A percentile compares a stretch with the other conserved stretches of the same genome.
These are phyloP conservation scores for Sphaerodactylus townsendi DNA, from an alignment of 2,113 vertebrate genomes.

Conservation along the genomic window DNA sequence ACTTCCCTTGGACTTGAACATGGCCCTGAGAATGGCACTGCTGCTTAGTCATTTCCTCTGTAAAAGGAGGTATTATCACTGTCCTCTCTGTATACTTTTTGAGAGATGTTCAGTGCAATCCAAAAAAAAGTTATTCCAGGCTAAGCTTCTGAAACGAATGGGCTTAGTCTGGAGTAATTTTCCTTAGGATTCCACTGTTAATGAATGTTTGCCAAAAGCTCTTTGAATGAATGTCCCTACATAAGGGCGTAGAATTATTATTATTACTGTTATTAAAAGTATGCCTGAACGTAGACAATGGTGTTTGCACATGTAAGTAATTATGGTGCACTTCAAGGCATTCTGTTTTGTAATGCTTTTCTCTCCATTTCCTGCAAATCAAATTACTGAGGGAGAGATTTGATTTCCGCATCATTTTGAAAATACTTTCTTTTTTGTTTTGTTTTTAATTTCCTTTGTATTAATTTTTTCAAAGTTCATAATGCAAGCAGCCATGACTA, in stretches of 20 bases:
- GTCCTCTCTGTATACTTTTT: neutral
- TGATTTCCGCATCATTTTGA: conserved; percentile 83
- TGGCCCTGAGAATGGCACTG: conserved; percentile 3
- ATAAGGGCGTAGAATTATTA: conserved; percentile 52
- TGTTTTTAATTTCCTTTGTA: conserved; percentile 81
- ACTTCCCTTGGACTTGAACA: neutral
- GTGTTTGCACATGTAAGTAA: conserved; percentile 83
- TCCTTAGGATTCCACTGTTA: neutral
- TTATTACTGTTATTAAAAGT: conserved; percentile 65
- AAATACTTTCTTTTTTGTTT: conserved; percentile 83
- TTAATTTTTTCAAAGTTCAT: conserved; percentile 80
- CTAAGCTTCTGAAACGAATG: no score
- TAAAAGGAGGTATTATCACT: neutral
- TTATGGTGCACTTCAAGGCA: conserved; percentile 81
- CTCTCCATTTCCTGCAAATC: conserved; percentile 82
- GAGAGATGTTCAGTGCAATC: neutral
- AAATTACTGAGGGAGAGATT: conserved; percentile 81
- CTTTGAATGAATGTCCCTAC: conserved; percentile 32
- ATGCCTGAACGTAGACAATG: conserved; percentile 72
- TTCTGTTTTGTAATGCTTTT: conserved; percentile 81
- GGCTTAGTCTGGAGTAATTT: no score
- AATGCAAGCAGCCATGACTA: conserved; percentile 80
- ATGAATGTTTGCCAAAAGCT: conserved; percentile 25
- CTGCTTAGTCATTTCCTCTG: conserved; percentile 1
- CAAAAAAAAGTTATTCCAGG: no score